Percentiles rank a stretch among this genome's conserved stretches.
Evolutionary conservation across 2,888 invertebrate genomes (phyloP).

Genomic region (Atrina japonica): DNA sequence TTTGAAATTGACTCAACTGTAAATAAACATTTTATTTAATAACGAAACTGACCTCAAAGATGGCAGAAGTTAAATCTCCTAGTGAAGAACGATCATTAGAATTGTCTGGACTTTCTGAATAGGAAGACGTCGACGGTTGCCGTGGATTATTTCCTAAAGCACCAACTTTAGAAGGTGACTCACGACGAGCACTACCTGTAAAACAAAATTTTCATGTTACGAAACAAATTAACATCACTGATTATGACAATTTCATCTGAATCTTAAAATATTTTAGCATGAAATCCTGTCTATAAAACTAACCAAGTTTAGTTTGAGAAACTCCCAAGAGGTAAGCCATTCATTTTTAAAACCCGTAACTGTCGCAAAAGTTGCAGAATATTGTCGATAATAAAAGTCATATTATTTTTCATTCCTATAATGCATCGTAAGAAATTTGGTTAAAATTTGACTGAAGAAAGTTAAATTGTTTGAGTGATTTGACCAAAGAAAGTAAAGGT

Average conservation of each 20-base stretch:
- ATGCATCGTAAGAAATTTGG: no score
- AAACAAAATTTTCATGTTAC: no score
- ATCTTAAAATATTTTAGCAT: neutral
- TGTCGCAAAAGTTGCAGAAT: no score
- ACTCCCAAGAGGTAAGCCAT: no score
- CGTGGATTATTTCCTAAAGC: constrained; percentile 42
- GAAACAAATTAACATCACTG: neutral
- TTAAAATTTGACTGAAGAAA: no score
- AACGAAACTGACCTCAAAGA: constrained; percentile 57
- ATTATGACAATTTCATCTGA: neutral
- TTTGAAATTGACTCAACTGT: no score
- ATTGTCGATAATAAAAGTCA: no score
- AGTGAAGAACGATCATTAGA: constrained; percentile 41
- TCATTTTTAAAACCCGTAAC: no score
- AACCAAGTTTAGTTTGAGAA: neutral
- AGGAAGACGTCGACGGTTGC: constrained; percentile 41
- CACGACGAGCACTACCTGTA: constrained; percentile 56
- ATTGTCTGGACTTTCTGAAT: constrained; percentile 51
- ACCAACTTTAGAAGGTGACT: constrained; percentile 51
- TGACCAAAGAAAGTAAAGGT: no score
- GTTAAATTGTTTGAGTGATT: no score
- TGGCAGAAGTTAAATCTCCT: constrained; percentile 55
- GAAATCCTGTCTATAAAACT: neutral
- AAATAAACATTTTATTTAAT: neutral
- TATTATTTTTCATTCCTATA: no score